Evolutionary conservation across 2,113 vertebrate genomes (phyloP).

Genomic region (Cranoglanis bouderius): DNA sequence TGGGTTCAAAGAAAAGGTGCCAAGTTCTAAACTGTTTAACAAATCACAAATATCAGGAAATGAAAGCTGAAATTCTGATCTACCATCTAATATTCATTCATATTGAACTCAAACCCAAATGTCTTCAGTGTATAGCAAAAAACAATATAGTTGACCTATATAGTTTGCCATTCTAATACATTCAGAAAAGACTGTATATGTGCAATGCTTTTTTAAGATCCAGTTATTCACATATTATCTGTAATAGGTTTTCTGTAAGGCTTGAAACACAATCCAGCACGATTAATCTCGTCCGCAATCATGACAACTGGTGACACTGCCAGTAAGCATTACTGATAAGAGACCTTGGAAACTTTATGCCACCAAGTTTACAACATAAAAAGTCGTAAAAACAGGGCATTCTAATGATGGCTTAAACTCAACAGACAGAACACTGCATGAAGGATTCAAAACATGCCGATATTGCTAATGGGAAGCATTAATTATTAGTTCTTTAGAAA

Average conservation of each 20-base stretch:
- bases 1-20: too few species aligned
- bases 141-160: neutral
- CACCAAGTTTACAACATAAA: neutral
- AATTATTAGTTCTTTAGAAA: neutral
- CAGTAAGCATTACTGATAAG: neutral
- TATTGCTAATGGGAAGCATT: neutral
- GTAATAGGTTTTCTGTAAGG: neutral
- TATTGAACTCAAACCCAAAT: neutral
- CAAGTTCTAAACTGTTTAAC: too few species aligned
- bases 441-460: neutral
- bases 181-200: neutral
- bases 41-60: too few species aligned
- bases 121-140: neutral
- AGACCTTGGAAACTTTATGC: neutral
- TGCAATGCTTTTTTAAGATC: neutral
- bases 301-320: neutral
- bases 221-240: neutral
- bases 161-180: neutral
- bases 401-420: neutral
- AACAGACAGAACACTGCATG: neutral
- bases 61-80: too few species aligned
- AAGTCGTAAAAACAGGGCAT: constrained; percentile 27
- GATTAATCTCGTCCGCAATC: neutral
- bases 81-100: neutral
- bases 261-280: neutral